Evolutionary conservation across 2,797 vertebrate species (phyloP), one percentile per base, ranked within the genome.

Genomic region (Neopelma chrysocephalum): DNA sequence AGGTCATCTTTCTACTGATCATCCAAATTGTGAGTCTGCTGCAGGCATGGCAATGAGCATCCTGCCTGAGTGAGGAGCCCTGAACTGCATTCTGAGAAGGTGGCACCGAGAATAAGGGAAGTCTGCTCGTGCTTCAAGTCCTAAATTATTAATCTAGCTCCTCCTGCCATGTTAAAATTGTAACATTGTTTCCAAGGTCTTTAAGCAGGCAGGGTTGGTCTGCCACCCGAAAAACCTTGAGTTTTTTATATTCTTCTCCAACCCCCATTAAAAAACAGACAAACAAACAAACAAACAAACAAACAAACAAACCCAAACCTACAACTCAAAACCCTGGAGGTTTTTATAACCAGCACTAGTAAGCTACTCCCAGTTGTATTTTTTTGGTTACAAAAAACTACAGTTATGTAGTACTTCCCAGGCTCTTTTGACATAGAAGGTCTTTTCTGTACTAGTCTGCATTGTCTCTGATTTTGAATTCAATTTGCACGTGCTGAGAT

Each of bases 41-140:
- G 43, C 16, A 43, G 47, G 32, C 1, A 0, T 19, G 45, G 54
- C 51, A 43, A 40, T 3, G 43, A 90, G 25, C 15, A 16, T 64
- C 54, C 36, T 80, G 60, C 36, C 56, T 36, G 51, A 54, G 25
- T 0, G 0, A 81, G 56, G 60, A 69, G 50, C 50, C 45, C 53
- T 4, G 3, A 54, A 42, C 43, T 53, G n/a, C 51, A 4, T 56
- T 56, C 51, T 73, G 48, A 90, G 64, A n/a, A 56, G 19, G 54
- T 71, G 62, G 31, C 42, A 38, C 32, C 19, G 29, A 70, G 34
- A 47, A 38, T 32, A 65, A 86, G n/a, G 25, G 29, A 90, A 82
- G 4, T 56, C 70, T 76, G 36, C 47, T 75, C 0, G 0, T 68
- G 69, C 36, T 66, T 84, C 58, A 38, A 0, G 0, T 42, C 45